Evolutionary conservation across 2,113 vertebrate genomes (phyloP).

Genomic region (Syngnathus scovelli): DNA sequence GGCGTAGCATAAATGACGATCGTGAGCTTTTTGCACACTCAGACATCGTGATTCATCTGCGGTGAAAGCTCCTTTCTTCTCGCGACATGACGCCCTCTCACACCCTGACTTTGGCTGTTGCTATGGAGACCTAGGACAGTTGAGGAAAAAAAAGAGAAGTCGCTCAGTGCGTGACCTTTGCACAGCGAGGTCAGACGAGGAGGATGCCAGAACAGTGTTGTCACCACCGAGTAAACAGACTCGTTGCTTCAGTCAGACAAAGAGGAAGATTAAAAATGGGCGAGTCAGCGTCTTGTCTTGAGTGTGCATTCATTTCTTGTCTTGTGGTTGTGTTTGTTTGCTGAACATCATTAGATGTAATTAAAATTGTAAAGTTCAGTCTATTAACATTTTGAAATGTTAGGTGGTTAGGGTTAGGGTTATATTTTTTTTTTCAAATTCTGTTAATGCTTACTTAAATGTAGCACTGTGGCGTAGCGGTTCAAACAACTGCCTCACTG

Average conservation of each 20-base stretch:
- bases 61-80: constrained; percentile 17
- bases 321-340: neutral
- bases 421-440: too few species aligned
- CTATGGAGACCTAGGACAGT: constrained; percentile 33
- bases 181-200: constrained; percentile 32
- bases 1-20: neutral
- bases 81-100: constrained; percentile 6
- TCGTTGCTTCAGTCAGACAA: constrained; percentile 24
- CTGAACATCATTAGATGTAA: too few species aligned
- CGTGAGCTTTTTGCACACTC: neutral
- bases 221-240: constrained; percentile 37
- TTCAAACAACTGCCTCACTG: too few species aligned
- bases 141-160: constrained; percentile 7
- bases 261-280: constrained; percentile 17
- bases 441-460: too few species aligned
- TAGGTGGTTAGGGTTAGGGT: too few species aligned
- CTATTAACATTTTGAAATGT: too few species aligned
- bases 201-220: constrained; percentile 35
- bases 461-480: too few species aligned
- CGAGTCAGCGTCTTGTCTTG: constrained; percentile 15
- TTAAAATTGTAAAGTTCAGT: neutral
- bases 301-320: neutral
- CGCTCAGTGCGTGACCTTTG: constrained; percentile 28
- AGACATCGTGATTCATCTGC: constrained; percentile 17
- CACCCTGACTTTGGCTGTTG: constrained; percentile 41